Conservation (phyloP, 1,140 invertebrate species). For the Aphidius gifuensis region DNA sequence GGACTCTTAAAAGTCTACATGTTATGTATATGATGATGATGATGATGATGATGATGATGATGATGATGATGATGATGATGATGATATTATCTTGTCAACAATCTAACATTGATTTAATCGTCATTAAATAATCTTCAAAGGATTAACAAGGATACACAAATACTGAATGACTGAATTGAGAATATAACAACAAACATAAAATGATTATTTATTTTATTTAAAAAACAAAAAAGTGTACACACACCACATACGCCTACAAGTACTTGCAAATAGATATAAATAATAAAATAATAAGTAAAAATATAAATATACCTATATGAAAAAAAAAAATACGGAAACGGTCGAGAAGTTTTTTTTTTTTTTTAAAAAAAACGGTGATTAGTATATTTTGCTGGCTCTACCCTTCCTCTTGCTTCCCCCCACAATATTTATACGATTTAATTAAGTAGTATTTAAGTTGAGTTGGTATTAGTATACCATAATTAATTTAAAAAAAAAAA, state of each 20-base stretch:
- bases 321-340: conserved; percentile 10
- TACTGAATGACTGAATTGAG: too few species aligned
- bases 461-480: neutral
- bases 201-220: conserved; percentile 12
- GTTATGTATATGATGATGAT: too few species aligned
- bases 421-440: conserved; percentile 40
- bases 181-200: too few species aligned
- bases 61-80: too few species aligned
- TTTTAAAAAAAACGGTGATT: conserved; percentile 39
- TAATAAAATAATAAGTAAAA: conserved; percentile 25
- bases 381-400: conserved; percentile 53
- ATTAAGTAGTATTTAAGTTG: neutral
- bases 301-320: conserved; percentile 18
- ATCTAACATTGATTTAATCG: too few species aligned
- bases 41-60: too few species aligned
- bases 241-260: conserved; percentile 25
- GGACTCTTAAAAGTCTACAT: too few species aligned
- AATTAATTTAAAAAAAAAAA: conserved; percentile 14
- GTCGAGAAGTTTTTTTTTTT: conserved; percentile 20
- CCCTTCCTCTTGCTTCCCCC: conserved; percentile 56
- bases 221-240: conserved; percentile 24
- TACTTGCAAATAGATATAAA: conserved; percentile 17
- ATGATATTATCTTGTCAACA: too few species aligned
- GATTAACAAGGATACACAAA: too few species aligned
- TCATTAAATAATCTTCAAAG: too few species aligned